These are phyloP conservation scores for Pipistrellus nathusii DNA, from an alignment of 2,797 vertebrate species.

Conservation along the genomic window DNA sequence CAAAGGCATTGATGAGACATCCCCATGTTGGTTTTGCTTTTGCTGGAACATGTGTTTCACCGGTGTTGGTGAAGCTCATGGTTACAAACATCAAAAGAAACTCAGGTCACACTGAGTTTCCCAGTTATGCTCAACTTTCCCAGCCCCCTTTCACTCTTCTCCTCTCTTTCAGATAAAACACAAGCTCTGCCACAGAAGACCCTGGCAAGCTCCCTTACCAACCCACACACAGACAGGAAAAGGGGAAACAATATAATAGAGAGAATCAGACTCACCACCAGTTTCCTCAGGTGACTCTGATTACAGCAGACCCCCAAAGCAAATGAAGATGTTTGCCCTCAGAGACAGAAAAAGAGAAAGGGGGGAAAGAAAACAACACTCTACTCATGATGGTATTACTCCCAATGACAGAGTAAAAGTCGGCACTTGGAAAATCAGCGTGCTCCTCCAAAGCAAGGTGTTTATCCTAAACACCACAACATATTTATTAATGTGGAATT, in stretches of 20 bases:
- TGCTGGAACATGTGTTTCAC: not conserved
- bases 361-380: not conserved
- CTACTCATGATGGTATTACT: not conserved
- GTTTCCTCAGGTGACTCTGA: not conserved
- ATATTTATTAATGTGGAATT: constrained; percentile 55
- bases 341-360: not conserved
- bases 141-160: not conserved
- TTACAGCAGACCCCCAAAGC: not conserved
- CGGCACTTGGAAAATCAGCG: not conserved
- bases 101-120: not conserved
- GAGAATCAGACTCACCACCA: not conserved
- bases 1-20: constrained; percentile 48
- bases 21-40: not conserved
- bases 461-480: not conserved
- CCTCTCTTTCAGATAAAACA: not conserved
- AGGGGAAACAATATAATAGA: not conserved
- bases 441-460: not conserved
- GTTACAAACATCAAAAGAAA: not conserved
- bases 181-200: not conserved
- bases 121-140: not conserved
- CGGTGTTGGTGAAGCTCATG: not conserved
- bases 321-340: not conserved
- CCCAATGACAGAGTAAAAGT: not conserved
- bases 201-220: not conserved
- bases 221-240: not conserved